A percentile compares a stretch with the other conserved stretches of the same genome.
Conservation (phyloP, 2,888 invertebrate genomes). For the Notodonta dromedarius region DNA sequence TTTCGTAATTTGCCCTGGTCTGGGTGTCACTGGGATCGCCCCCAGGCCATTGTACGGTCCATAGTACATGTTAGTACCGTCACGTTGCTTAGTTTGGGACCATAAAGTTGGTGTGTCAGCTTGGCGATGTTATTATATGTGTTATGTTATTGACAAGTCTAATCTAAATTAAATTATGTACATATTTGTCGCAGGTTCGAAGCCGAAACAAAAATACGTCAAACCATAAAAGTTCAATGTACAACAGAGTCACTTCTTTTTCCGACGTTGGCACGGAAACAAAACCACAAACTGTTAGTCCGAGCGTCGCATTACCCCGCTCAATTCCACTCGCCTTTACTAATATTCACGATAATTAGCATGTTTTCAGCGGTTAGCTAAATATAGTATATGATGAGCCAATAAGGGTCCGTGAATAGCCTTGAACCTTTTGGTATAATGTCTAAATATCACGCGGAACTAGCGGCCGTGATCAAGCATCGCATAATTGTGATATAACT, state of each 20-base stretch:
- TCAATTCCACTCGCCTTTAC: constrained; percentile 19
- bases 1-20: too few relatives aligned
- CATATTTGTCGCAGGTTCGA: constrained; percentile 34
- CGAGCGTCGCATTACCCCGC: constrained; percentile 34
- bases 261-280: constrained; percentile 55
- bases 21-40: too few relatives aligned
- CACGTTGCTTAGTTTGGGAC: too few relatives aligned
- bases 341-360: constrained; percentile 20
- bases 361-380: constrained; percentile 21
- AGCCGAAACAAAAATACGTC: constrained; percentile 30
- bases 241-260: constrained; percentile 50
- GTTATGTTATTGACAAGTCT: not conserved
- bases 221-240: constrained; percentile 45
- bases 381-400: constrained; percentile 10
- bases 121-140: too few relatives aligned
- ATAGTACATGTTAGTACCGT: too few relatives aligned
- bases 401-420: constrained; percentile 25
- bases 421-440: constrained; percentile 45
- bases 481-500: constrained; percentile 27
- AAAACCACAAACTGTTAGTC: constrained; percentile 36
- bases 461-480: constrained; percentile 36
- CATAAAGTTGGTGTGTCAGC: too few relatives aligned
- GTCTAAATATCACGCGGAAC: constrained; percentile 51
- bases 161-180: constrained; percentile 9
- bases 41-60: too few relatives aligned